Percentiles rank a stretch among this genome's conserved stretches.
phyloP scores from a whole-genome alignment of 2,797 vertebrate species.

The Gambelia wislizenii region DNA sequence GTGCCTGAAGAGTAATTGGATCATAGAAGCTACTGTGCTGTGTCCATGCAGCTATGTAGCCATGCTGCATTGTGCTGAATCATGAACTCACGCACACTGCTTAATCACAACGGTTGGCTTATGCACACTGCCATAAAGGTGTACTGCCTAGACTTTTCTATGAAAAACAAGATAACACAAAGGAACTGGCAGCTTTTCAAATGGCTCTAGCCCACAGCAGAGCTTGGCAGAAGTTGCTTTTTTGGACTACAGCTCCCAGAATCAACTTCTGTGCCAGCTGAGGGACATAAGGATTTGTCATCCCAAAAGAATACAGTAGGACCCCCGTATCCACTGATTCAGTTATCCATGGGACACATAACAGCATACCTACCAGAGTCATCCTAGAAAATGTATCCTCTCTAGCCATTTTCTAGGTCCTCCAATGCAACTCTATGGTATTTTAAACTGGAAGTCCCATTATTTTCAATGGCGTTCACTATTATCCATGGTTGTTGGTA shows the following conservation, averaged over 20 bases:
- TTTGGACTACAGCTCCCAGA: neutral
- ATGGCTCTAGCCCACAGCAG: neutral
- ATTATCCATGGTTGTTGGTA: no score
- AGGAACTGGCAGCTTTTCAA: neutral
- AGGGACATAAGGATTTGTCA: neutral
- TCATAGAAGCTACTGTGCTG: neutral
- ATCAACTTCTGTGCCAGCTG: neutral
- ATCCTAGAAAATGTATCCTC: no score
- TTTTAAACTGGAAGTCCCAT: no score
- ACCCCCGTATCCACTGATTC: no score
- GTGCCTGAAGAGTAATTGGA: neutral
- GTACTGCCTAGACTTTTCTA: neutral
- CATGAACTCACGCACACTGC: neutral
- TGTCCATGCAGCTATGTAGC: neutral
- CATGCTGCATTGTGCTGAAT: neutral
- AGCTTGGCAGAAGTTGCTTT: no score
- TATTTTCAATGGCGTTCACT: no score
- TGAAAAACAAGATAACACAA: neutral
- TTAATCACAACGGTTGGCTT: neutral
- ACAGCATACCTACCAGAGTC: no score
- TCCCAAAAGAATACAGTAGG: no score
- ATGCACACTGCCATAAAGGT: neutral
- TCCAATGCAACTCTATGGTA: no score
- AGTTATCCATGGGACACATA: no score
- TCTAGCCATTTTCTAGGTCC: no score